Base-by-base conservation (phyloP, 53 echinoderm and acorn worm genomes). In the Hippasteria phrygiana region DNA sequence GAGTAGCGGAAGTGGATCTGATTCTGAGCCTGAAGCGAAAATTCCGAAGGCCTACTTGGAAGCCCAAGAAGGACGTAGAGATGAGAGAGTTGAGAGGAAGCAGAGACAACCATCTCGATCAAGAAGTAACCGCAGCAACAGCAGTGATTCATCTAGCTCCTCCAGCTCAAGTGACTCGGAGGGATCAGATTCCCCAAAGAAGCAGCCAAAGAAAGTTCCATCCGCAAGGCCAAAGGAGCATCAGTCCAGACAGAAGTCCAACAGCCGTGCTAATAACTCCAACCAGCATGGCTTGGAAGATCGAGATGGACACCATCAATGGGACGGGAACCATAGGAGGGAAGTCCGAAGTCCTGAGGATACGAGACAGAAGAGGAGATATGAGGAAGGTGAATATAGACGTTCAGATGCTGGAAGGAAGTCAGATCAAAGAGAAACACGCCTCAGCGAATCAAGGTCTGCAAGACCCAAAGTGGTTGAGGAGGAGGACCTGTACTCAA, bases 11-110 rank as follows among this genome's bases (percentile, higher is more conserved):
- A 67, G 50, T 18, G 77, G 78, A 38, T 40, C 78, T 9, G 55
- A 51, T 7, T 66, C 62, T 31, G 64, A 59, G 36, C 65, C 91
- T 1, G 87, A 74, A 62, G 83, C 82, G 9, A 93, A 62, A 66
- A 59, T 93, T 16, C 93, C 93, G 4, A 93, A 69, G 55, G 90
- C 93, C 16, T 93, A 93, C 65, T 81, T 41, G 20, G 16, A 42
- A 17, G 28, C 63, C 36, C 24, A 80, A 42, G 42, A 17, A 20
- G 14, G 43, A 18, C 43, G 7, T 1, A 43, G 43, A 45, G 81
- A 65, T 31, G 43, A 81, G 63, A 45, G 13, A 29, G 28, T 7
- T 9, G 46, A 63, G 64, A 64, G 65, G 45, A 63, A 45, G 28
- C 14, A 41, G 6, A 55, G 38, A 17, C 18, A 38, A 7, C 66